A percentile compares a stretch with the other conserved stretches of the same genome.
These are phyloP conservation scores for Rousettus madagascariensis DNA, from an alignment of 2,797 vertebrate species.

Conservation along the genomic window DNA sequence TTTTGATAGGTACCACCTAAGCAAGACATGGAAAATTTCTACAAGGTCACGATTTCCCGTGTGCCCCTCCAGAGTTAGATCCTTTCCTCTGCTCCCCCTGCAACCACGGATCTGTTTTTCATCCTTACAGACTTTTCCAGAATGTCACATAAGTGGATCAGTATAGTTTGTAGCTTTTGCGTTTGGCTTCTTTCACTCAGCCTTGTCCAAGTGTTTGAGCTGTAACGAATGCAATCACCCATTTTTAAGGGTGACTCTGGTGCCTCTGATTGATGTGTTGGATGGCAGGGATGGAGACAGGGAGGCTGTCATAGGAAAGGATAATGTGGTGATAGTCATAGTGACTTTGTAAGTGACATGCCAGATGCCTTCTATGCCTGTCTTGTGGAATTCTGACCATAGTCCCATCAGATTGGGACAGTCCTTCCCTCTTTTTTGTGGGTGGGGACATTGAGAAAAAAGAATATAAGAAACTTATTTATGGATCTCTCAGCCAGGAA, in stretches of 20 bases:
- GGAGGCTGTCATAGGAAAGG: not conserved
- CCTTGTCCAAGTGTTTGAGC: too few relatives aligned
- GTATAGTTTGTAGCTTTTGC: not conserved
- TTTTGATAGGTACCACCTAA: not conserved
- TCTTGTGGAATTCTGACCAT: fast-evolving
- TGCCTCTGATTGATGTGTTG: not conserved
- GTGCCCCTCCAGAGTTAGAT: not conserved
- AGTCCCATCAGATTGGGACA: too few relatives aligned
- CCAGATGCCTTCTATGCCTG: fast-evolving
- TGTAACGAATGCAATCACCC: not conserved
- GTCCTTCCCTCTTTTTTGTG: too few relatives aligned
- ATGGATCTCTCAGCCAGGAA: not conserved
- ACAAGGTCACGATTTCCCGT: not conserved
- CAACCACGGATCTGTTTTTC: not conserved
- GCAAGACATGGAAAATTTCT: not conserved
- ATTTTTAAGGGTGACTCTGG: fast-evolving
- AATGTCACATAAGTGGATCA: fast-evolving
- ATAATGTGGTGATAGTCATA: fast-evolving
- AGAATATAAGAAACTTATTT: not conserved
- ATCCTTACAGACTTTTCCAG: not conserved
- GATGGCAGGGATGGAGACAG: not conserved
- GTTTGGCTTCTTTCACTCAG: not conserved
- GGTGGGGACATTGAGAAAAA: not conserved
- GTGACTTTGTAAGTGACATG: fast-evolving
- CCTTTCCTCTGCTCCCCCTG: not conserved